These are phyloP conservation scores for Drosophila orena DNA, from an alignment of 1,140 invertebrate species.

Conservation along the genomic window DNA sequence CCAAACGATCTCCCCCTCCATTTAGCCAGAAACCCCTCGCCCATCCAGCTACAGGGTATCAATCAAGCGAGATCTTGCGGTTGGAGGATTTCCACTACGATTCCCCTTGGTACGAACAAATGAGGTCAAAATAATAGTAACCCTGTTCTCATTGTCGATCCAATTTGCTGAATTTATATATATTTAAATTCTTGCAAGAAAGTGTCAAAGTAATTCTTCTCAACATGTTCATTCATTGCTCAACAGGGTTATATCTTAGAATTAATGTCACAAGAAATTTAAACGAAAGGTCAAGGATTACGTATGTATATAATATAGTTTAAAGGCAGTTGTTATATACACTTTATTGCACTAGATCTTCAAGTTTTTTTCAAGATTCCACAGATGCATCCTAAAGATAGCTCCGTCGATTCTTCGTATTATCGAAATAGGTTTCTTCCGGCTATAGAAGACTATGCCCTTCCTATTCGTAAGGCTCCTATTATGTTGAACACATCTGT, in stretches of 20 bases:
- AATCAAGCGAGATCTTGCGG: conserved; percentile 30
- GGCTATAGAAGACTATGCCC: background rate
- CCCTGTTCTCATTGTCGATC: conserved; percentile 10
- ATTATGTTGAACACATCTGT: conserved; percentile 34
- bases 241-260: background rate
- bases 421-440: background rate
- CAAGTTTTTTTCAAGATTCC: background rate
- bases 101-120: conserved; percentile 17
- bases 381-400: background rate
- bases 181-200: conserved; percentile 1
- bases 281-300: too few relatives aligned
- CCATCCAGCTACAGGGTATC: conserved; percentile 21
- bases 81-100: conserved; percentile 12
- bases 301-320: too few relatives aligned
- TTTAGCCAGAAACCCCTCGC: background rate
- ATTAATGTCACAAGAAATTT: too few relatives aligned
- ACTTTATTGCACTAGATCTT: too few relatives aligned
- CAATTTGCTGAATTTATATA: conserved; percentile 8
- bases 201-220: conserved; percentile 1
- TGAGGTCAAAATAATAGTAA: conserved; percentile 23
- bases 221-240: background rate
- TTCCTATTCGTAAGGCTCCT: background rate
- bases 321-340: too few relatives aligned
- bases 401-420: background rate
- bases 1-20: background rate